Base-by-base conservation (phyloP, 2,113 vertebrate species). In the Sphyrna mokarran region DNA sequence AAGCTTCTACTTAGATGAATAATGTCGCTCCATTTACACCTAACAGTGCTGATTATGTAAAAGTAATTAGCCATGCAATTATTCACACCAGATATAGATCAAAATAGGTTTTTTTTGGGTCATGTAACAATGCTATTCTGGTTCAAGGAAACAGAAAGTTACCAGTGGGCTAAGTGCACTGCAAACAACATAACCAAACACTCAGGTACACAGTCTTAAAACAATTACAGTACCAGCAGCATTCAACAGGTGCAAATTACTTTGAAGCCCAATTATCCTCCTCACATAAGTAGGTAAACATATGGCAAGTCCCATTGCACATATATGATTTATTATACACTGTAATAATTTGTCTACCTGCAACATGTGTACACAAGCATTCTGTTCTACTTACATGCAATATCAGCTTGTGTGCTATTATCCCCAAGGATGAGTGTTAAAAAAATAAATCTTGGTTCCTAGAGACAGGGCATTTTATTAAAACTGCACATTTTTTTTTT, bases 71-170 rank as follows among this genome's bases (percentile, higher is more conserved):
- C 37, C 9, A 95, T 72, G 16, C n/a, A 40, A 26, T 22, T 37
- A 95, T 95, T 95, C 95, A 72, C 48, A 95, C 43, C 70, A 95
- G 58, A 95, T 95, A 85, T n/a, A 29, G 70, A 76, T 85, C 70
- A n/a, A 76, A 95, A 37, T 54, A 63, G 40, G 11, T 29, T 37
- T 80, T 69, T 54, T 76, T 43, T 54, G 48, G 0, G 43, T 83
- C 68, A 90, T 6, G 54, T 29, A 89, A n/a, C 13, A 90, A 26
- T 61, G n/a, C 87, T 78, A 78, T 80, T 80, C 78, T 58, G 9
- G 14, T n/a, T 63, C 61, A 63, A 91, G 89, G 58, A 91, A 91
- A 91, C 58, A 63, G 58, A 58, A 33, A 14, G 33, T 72, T 72
- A 80, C 33, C 76, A 14, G 11, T n/a, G 76, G 76, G 26, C 70